phyloP scores from a whole-genome alignment of 2,888 invertebrate genomes.

The Heliconius cydno region DNA sequence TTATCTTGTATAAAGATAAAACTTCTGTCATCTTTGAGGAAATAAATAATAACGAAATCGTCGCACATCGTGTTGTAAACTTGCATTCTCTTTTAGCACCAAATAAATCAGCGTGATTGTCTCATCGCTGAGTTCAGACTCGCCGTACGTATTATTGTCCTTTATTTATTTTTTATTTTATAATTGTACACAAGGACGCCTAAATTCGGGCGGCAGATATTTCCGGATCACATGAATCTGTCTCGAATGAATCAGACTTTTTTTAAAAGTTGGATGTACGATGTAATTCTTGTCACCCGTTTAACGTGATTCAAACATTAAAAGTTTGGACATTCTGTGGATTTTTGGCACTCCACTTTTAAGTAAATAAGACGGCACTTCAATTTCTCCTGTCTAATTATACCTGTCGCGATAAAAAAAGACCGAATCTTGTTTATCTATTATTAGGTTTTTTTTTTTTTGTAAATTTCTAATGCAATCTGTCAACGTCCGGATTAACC shows the following conservation, averaged over 20 bases:
- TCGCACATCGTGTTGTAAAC: conserved; percentile 31
- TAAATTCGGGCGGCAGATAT: conserved; percentile 74
- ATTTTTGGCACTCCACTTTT: conserved; percentile 65
- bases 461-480: conserved; percentile 40
- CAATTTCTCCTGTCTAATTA: conserved; percentile 53
- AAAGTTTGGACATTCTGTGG: conserved; percentile 66
- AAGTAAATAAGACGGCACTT: conserved; percentile 56
- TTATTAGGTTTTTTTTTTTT: conserved; percentile 29
- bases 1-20: conserved; percentile 1
- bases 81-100: conserved; percentile 48
- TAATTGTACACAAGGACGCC: conserved; percentile 77
- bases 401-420: conserved; percentile 50
- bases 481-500: conserved; percentile 46
- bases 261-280: conserved; percentile 63
- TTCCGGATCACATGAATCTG: conserved; percentile 78
- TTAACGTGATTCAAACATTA: conserved; percentile 66
- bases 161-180: conserved; percentile 65
- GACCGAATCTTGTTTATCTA: conserved; percentile 41
- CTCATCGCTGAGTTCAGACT: conserved; percentile 56
- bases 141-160: conserved; percentile 72
- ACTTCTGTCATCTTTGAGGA: conserved; percentile 4
- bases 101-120: conserved; percentile 61
- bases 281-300: conserved; percentile 73
- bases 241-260: conserved; percentile 77
- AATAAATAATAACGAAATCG: conserved; percentile 24